A percentile compares a stretch with the other conserved stretches of the same genome.
phyloP scores from a whole-genome alignment of 2,888 invertebrate species.

The Eledona agricola region DNA sequence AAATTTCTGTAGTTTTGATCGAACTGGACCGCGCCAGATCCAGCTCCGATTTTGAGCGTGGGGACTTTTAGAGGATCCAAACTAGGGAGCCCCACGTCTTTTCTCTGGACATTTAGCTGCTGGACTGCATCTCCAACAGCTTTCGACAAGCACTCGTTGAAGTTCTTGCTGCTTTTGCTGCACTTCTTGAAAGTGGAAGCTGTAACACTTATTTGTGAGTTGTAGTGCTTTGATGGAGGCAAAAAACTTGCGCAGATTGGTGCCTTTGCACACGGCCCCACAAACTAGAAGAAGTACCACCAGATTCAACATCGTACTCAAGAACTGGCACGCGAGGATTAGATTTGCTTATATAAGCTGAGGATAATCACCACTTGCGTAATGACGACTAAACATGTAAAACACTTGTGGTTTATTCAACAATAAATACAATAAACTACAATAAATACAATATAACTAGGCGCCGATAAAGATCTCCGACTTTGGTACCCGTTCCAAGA shows the following conservation, averaged over 20 bases:
- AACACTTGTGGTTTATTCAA: too few species aligned
- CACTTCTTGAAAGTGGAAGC: slow-evolving; percentile 6
- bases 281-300: too few species aligned
- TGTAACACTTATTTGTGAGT: too few species aligned
- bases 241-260: background rate
- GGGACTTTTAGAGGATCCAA: slow-evolving; percentile 11
- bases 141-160: slow-evolving; percentile 2
- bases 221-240: too few species aligned
- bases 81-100: slow-evolving; percentile 4
- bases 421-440: background rate
- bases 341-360: too few species aligned
- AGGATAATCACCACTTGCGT: too few species aligned
- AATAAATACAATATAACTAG: background rate
- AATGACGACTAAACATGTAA: too few species aligned
- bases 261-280: too few species aligned
- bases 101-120: slow-evolving; percentile 3
- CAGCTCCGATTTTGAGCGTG: slow-evolving; percentile 9
- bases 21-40: slow-evolving; percentile 2
- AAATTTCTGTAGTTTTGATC: slow-evolving; percentile 11
- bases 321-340: too few species aligned
- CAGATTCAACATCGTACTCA: too few species aligned
- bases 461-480: background rate
- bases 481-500: background rate
- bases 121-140: slow-evolving; percentile 5
- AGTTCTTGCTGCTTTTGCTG: background rate